These are phyloP conservation scores for Myotis brandtii DNA, from an alignment of 2,113 vertebrate genomes.

Conservation along the genomic window DNA sequence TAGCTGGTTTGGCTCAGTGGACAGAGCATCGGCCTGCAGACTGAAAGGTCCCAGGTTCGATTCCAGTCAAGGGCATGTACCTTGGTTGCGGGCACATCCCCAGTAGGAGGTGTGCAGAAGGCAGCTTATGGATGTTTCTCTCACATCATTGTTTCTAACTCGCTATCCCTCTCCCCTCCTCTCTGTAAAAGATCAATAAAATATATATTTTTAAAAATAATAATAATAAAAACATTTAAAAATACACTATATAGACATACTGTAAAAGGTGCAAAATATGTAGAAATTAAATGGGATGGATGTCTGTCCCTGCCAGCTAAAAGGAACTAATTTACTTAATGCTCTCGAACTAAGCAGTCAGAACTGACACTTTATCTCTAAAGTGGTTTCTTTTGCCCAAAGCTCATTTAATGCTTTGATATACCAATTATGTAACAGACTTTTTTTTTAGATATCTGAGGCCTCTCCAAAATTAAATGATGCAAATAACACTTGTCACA, in stretches of 20 bases:
- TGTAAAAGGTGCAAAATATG: not conserved
- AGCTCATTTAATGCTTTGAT: not conserved
- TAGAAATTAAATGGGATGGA: not conserved
- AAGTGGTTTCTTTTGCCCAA: not conserved
- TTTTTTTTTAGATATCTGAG: conserved; percentile 10
- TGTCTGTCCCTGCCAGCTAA: not conserved
- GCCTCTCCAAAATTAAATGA: conserved; percentile 38
- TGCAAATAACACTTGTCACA: conserved; percentile 48
- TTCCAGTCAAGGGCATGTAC: too few relatives aligned
- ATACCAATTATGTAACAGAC: not conserved
- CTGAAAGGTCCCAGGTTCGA: too few relatives aligned
- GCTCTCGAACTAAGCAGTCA: not conserved
- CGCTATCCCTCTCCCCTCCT: too few relatives aligned
- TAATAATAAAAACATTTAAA: not conserved
- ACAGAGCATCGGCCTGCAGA: too few relatives aligned
- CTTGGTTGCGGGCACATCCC: too few relatives aligned
- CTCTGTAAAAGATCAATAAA: too few relatives aligned
- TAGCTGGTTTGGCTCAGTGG: too few relatives aligned
- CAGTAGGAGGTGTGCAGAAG: too few relatives aligned
- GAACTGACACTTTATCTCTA: not conserved
- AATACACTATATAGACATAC: not conserved
- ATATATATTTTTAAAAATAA: too few relatives aligned
- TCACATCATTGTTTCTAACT: too few relatives aligned
- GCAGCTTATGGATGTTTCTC: too few relatives aligned
- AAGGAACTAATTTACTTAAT: conserved; percentile 42